Base-by-base conservation (phyloP, 2,797 vertebrate genomes). In the Melanotaenia maccullochi region DNA sequence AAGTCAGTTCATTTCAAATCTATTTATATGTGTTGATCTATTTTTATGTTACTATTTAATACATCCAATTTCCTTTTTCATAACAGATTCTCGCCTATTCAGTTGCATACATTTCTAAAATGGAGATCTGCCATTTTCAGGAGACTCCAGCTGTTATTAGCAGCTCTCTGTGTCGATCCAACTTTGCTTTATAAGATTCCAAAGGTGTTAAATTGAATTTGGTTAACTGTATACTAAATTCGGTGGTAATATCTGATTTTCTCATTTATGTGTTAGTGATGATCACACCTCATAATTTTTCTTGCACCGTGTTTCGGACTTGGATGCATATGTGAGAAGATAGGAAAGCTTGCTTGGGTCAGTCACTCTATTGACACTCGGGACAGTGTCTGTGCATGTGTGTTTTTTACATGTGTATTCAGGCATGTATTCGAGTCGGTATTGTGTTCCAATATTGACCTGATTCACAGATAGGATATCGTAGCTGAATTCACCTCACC, bases 311-410 rank as follows among this genome's bases (percentile, higher is more conserved):
- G 22, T 22, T 12, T 51, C 22, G 24, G 11, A 5, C 49, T 51
- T 24, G 49, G 3, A 51, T 49, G 18, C 20, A 3, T 94, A 89
- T 93, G 94, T 91, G 90, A 94, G 94, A 95, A 93, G 93, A 95
- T 90, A 94, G 93, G 93, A 88, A 93, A 90, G 87, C 93, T 94
- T 93, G 86, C 92, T 94, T 95, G 93, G 93, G 95, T 95, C 92
- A 94, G 92, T 94, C 93, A 93, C 92, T 95, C 93, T 87, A 76
- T 93, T 94, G 93, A 95, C 90, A 93, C 91, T 90, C 93, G 94
- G 94, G 94, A 95, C 91, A 93, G 94, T 73, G 68, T 86, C 60
- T 47, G n/a, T 49, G 54, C 65, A 57, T 62, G 57, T 70, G 65
- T 74, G 42, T 51, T 9, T 62, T 72, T 62, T 42, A 47, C 57